Base-by-base conservation (phyloP, 2,113 vertebrate species). In the Pterocles burchelli region DNA sequence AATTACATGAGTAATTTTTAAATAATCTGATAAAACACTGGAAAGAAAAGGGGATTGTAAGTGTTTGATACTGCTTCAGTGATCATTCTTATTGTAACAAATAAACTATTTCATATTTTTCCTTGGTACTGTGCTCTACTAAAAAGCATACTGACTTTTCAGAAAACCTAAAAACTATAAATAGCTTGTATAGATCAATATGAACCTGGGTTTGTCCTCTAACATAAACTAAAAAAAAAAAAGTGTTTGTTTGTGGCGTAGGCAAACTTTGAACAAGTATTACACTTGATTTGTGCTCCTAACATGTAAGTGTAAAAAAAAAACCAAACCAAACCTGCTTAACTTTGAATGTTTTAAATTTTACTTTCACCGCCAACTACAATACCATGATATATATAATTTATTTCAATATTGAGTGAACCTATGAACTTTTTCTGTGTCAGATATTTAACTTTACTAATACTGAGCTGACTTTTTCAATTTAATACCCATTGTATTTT, bases 1-100 rank as follows among this genome's bases (percentile, higher is more conserved):
- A 93, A 90, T 88, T 94, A 68, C 79, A 76, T 45, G 55, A 93
- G 63, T 94, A 28, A 81, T 92, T 94, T 94, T 70, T 10, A 86
- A 93, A 86, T 80, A 59, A 66, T 77, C 88, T 95, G 68, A 88
- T 85, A 89, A 93, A 95, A 82, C 38, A 41, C 46, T 59, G 58
- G 72, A 68, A 54, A 90, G 86, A 71, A 83, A 78, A 29, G 26
- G 26, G 62, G 58, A 36, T 38, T 70, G 9, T 41, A 88, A 83
- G 55, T 51, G 66, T 72, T 79, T 85, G 78, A 62, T 90, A 52
- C n/a, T 77, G 63, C 90, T 89, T 54, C 89, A 74, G 76, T 66
- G 59, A 90, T 94, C 51, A 36, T 73, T 86, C 63, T 90, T 83
- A 43, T 62, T 86, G 52, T 54, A 66, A 67, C 79, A 90, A 94